Evolutionary conservation across 64 coral and sea anemone species (phyloP).

Genomic region (Porites australiensis): DNA sequence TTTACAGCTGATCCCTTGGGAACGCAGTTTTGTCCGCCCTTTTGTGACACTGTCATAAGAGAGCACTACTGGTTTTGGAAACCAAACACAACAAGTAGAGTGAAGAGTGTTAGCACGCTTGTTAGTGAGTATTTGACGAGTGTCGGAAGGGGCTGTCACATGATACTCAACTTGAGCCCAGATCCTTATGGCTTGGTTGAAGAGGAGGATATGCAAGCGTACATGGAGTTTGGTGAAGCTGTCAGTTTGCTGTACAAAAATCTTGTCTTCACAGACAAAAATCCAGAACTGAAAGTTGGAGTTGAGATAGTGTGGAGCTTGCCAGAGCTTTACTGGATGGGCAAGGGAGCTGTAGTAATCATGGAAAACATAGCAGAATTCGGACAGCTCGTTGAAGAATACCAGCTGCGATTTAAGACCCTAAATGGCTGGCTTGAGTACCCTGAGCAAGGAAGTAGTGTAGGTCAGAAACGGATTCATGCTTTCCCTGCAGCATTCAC

Average conservation of each 20-base stretch:
- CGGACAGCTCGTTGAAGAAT: constrained; percentile 48
- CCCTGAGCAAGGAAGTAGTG: constrained; percentile 13
- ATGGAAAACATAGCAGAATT: constrained; percentile 54
- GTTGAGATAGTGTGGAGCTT: constrained; percentile 11
- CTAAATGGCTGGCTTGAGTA: not conserved
- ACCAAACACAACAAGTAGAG: constrained; percentile 42
- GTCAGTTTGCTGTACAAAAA: constrained; percentile 27
- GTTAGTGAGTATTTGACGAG: constrained; percentile 66
- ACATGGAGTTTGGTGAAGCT: constrained; percentile 41
- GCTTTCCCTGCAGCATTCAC: constrained; percentile 38
- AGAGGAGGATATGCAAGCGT: constrained; percentile 43
- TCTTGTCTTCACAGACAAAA: constrained; percentile 13
- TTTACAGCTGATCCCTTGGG: constrained; percentile 49
- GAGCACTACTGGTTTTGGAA: constrained; percentile 77
- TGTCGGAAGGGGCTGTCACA: constrained; percentile 66
- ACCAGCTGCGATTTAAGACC: constrained; percentile 17
- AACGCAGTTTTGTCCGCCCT: constrained; percentile 71
- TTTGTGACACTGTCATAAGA: constrained; percentile 69
- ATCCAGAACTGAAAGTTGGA: constrained; percentile 35
- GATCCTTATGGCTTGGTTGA: constrained; percentile 61
- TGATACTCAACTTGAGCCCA: constrained; percentile 59
- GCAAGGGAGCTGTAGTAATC: constrained; percentile 59
- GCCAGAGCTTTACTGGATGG: not conserved
- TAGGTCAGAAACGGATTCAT: constrained; percentile 63
- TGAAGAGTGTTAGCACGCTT: constrained; percentile 42